These are phyloP conservation scores for Samia ricini DNA, from an alignment of 1,140 invertebrate species.

Conservation along the genomic window DNA sequence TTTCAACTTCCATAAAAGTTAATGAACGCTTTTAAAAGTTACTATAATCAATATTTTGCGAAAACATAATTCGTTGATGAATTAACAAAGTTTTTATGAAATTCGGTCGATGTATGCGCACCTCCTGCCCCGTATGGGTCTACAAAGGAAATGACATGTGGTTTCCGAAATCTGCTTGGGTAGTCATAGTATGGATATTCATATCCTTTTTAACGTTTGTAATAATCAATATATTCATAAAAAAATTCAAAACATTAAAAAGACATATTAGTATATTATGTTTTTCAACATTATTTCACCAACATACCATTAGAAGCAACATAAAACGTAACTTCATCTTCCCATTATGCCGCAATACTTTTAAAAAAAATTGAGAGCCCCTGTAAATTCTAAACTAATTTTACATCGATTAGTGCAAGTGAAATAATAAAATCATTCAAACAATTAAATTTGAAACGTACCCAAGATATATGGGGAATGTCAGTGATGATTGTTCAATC, in stretches of 20 bases:
- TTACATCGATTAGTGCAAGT: too few species aligned
- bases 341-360: too few species aligned
- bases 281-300: too few species aligned
- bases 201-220: neutral
- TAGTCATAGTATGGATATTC: constrained; percentile 35
- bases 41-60: constrained; percentile 23
- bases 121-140: constrained; percentile 52
- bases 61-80: constrained; percentile 48
- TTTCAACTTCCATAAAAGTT: neutral
- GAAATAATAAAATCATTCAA: too few species aligned
- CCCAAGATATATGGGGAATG: too few species aligned
- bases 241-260: neutral
- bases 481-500: too few species aligned
- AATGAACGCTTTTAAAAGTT: neutral
- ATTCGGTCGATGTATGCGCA: constrained; percentile 28
- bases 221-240: neutral
- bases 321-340: too few species aligned
- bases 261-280: too few species aligned
- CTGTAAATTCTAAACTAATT: too few species aligned
- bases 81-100: constrained; percentile 43
- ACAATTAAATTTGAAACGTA: too few species aligned
- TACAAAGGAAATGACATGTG: constrained; percentile 72
- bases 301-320: too few species aligned
- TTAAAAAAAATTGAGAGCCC: too few species aligned
- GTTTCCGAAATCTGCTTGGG: constrained; percentile 56